A percentile compares a stretch with the other conserved stretches of the same genome.
These are phyloP conservation scores for Homarus gammarus DNA, from an alignment of 2,888 invertebrate species.

Conservation along the genomic window DNA sequence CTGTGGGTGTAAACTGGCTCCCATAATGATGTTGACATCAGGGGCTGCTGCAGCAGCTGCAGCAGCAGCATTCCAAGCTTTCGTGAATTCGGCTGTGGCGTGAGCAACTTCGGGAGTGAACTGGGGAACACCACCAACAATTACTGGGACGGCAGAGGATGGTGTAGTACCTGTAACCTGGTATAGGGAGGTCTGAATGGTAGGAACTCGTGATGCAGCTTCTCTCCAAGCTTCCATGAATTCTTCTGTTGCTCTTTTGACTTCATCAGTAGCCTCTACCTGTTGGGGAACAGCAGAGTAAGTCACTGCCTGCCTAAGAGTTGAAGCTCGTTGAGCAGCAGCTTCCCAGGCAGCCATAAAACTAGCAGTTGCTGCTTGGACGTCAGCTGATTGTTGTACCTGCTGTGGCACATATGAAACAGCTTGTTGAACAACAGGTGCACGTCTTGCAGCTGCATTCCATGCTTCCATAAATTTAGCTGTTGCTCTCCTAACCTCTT, in stretches of 20 bases:
- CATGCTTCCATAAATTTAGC: slow-evolving; percentile 58
- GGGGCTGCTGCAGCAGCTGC: slow-evolving; percentile 36
- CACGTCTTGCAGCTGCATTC: slow-evolving; percentile 60
- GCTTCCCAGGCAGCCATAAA: slow-evolving; percentile 65
- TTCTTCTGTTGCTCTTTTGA: slow-evolving; percentile 26
- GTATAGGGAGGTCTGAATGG: slow-evolving; percentile 57
- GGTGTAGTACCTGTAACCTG: slow-evolving; percentile 39
- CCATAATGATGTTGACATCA: slow-evolving; percentile 49
- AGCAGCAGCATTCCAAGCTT: slow-evolving; percentile 51
- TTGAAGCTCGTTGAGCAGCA: slow-evolving; percentile 48
- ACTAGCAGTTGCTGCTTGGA: slow-evolving; percentile 49
- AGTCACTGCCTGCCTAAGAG: slow-evolving; percentile 42
- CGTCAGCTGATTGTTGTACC: slow-evolving; percentile 37
- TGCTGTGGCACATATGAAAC: slow-evolving; percentile 14
- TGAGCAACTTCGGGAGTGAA: slow-evolving; percentile 43
- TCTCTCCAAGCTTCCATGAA: slow-evolving; percentile 54
- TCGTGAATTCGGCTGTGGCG: slow-evolving; percentile 55
- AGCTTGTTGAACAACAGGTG: slow-evolving; percentile 53
- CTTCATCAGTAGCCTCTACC: slow-evolving; percentile 48
- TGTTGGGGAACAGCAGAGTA: slow-evolving; percentile 16
- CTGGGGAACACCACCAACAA: slow-evolving; percentile 50
- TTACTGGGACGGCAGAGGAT: slow-evolving; percentile 2
- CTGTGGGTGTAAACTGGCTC: slow-evolving; percentile 24
- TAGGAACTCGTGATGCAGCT: slow-evolving; percentile 44
- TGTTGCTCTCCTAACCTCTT: slow-evolving; percentile 38